A percentile compares a stretch with the other conserved stretches of the same genome.
Evolutionary conservation across 1,140 invertebrate species (phyloP).

Genomic region (Hyles vespertilio): DNA sequence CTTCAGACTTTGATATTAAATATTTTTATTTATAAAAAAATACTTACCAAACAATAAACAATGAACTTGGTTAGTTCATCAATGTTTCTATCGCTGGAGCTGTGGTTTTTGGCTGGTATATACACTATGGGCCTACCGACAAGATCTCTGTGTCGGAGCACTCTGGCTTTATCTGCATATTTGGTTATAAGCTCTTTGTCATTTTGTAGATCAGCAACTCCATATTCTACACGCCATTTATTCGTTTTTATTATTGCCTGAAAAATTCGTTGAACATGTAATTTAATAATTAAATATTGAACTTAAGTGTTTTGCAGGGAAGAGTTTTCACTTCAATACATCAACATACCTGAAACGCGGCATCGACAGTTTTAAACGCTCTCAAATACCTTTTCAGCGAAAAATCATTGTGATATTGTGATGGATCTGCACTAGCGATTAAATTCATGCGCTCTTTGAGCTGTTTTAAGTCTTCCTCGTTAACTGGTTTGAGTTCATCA

Average conservation of each 20-base stretch:
- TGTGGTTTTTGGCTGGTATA: constrained; percentile 86
- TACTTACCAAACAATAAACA: constrained; percentile 81
- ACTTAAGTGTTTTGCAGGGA: too few relatives aligned
- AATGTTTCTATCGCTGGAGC: constrained; percentile 81
- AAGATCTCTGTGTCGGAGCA: constrained; percentile 82
- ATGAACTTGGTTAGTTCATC: constrained; percentile 86
- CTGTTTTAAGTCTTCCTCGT: constrained; percentile 79
- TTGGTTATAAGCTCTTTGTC: constrained; percentile 79
- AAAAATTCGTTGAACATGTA: constrained; percentile 21
- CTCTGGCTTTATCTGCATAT: constrained; percentile 80
- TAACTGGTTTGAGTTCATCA: constrained; percentile 74
- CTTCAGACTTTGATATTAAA: constrained; percentile 5
- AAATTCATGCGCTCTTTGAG: constrained; percentile 82
- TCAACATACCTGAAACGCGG: constrained; percentile 79
- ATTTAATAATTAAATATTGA: too few relatives aligned
- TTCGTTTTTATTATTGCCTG: constrained; percentile 86
- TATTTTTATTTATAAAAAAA: constrained; percentile 6
- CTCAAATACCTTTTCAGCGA: constrained; percentile 81
- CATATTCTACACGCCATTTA: constrained; percentile 85
- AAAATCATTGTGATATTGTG: constrained; percentile 83
- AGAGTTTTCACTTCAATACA: too few relatives aligned
- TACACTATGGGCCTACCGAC: constrained; percentile 84
- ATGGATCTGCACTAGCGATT: constrained; percentile 81
- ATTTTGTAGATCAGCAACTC: constrained; percentile 75
- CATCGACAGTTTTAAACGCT: constrained; percentile 83